Evolutionary conservation across 2,113 vertebrate species (phyloP), one percentile per base, ranked within the genome.

Genomic region (Oxyruncus cristatus): DNA sequence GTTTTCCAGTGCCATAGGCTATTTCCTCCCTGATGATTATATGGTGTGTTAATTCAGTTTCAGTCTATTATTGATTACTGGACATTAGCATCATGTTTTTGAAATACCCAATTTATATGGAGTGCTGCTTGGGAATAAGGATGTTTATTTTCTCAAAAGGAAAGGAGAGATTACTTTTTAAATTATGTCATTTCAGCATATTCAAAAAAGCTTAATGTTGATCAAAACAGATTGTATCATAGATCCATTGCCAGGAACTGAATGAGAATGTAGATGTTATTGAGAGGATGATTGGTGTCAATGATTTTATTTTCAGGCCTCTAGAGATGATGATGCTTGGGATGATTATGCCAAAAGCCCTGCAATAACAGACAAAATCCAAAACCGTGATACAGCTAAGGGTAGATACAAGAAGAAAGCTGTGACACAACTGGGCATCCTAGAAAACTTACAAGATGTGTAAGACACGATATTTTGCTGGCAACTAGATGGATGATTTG

Each of bases 381-480:
- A 23, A 80, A 83, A 47, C 11, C 4, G 5, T 46, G 12, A 12
- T 50, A 24, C 8, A 82, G 33, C 13, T 17, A 39, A 16, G 1
- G 16, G n/a, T n/a, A 46, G 52, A 24, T 9, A 2, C 3, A 58
- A 65, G 12, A 24, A 39, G 16, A 53, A 74, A 66, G 6, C 5
- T 55, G 5, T 67, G 23, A 6, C 12, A 23, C 27, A 26, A 2
- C 2, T 18, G 4, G 3, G 12, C n/a, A 26, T 7, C 55, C 13
- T 19, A 44, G 71, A 62, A 68, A 9, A 3, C 3, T 21, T 50
- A 8, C 23, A 49, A 49, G 22, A 13, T 14, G 23, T 49, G 47
- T 49, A 49, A 49, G 47, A 49, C 47, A 24, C 7, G 6, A 49
- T 49, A 24, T 58, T 62, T 52, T 86, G 11, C 62, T 82, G 50